Conservation (phyloP, 2,888 invertebrate species). For the Drosophila yooni region DNA sequence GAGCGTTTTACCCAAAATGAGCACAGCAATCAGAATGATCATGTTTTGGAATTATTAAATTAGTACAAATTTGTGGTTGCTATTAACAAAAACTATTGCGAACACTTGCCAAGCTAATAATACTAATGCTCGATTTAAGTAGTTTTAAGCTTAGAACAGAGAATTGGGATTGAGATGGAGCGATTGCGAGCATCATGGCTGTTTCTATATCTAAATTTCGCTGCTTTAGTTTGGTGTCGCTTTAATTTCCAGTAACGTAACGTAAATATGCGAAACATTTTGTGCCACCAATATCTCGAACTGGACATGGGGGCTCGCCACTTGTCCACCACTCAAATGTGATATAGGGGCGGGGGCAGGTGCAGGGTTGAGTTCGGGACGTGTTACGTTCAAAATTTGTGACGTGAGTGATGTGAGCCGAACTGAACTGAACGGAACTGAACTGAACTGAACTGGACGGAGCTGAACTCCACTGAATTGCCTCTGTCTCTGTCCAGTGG, state of each 20-base stretch:
- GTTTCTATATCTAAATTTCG: background rate
- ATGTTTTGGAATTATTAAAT: background rate
- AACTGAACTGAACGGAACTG: constrained; percentile 31
- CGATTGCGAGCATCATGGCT: background rate
- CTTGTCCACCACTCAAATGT: constrained; percentile 11
- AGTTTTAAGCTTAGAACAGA: background rate
- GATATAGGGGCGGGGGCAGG: constrained; percentile 5
- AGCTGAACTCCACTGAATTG: constrained; percentile 24
- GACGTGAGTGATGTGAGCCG: constrained; percentile 50
- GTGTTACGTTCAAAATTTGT: constrained; percentile 13
- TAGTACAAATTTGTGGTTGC: background rate
- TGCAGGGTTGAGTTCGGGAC: background rate
- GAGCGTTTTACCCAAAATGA: too few species aligned
- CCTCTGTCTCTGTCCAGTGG: background rate
- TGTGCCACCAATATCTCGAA: constrained; percentile 21
- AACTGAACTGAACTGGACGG: constrained; percentile 26
- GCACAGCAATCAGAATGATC: too few species aligned
- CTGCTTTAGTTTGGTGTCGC: constrained; percentile 2
- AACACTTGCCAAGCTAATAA: background rate
- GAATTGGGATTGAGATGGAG: background rate
- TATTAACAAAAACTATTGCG: too few species aligned
- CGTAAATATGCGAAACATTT: constrained; percentile 45
- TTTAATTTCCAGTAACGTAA: constrained; percentile 33
- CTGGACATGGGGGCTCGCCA: constrained; percentile 36
- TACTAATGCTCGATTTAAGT: background rate